Conservation (phyloP, 2,888 invertebrate species). For the Micoletzkya japonica region DNA sequence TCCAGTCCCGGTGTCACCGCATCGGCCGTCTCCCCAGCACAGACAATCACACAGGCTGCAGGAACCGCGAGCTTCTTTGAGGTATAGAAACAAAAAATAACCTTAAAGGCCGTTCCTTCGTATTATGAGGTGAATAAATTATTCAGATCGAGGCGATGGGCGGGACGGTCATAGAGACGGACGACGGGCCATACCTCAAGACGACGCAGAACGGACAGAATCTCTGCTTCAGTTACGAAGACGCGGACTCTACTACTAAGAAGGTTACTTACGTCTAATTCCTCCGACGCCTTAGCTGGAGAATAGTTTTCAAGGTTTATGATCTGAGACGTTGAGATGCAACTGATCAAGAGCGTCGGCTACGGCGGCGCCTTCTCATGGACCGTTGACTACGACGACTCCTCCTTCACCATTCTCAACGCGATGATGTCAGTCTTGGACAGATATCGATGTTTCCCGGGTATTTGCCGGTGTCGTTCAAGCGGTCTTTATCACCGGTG, state of each 20-base stretch:
- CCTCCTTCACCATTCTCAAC: no score
- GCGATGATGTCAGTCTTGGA: no score
- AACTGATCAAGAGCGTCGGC: neutral
- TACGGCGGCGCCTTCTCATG: slow-evolving; percentile 6
- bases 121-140: neutral
- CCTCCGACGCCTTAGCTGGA: neutral
- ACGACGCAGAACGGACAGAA: neutral
- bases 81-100: neutral
- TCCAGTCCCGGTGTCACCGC: no score
- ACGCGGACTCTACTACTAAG: neutral
- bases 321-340: no score
- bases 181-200: neutral
- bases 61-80: no score
- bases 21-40: no score
- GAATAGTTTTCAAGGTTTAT: neutral
- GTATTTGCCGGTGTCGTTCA: no score
- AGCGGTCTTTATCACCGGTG: no score
- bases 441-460: no score
- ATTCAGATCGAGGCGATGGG: neutral
- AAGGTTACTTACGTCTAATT: slow-evolving; percentile 2
- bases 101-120: neutral
- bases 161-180: neutral
- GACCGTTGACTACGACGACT: slow-evolving; percentile 7
- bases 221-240: neutral
- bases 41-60: no score